phyloP scores from a whole-genome alignment of 2,113 vertebrate species.

The Marmota flaviventris region DNA sequence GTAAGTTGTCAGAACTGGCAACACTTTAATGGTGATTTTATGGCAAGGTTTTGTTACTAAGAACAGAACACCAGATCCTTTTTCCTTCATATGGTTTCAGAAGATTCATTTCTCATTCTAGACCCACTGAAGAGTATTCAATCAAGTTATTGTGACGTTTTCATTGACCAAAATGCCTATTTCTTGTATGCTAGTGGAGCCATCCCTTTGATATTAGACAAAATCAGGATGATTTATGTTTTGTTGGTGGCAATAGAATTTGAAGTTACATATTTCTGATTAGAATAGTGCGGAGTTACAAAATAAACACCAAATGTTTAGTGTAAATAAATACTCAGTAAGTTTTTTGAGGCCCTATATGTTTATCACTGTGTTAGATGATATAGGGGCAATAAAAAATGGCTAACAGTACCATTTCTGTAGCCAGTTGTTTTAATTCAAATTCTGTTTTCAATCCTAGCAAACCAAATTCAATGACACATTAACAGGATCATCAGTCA shows the following conservation, averaged over 20 bases:
- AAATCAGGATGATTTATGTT: constrained; percentile 41
- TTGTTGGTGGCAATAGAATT: constrained; percentile 32
- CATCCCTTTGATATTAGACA: background rate
- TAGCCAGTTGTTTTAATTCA: background rate
- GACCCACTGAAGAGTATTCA: background rate
- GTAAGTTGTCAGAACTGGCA: background rate
- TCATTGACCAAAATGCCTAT: background rate
- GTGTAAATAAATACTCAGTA: constrained; percentile 27
- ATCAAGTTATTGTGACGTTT: background rate
- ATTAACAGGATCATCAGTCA: background rate
- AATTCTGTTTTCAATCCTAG: background rate
- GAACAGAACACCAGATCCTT: background rate
- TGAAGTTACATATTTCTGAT: constrained; percentile 38
- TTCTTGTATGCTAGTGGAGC: background rate
- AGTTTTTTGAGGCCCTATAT: background rate
- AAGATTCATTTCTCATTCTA: constrained; percentile 55
- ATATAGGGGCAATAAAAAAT: background rate
- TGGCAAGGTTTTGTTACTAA: constrained; percentile 3
- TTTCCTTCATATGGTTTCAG: background rate
- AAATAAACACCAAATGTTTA: constrained; percentile 36
- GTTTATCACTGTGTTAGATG: background rate
- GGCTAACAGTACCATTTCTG: background rate
- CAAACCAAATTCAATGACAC: background rate
- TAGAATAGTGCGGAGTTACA: background rate
- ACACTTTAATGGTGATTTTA: constrained; percentile 31